phyloP scores from a whole-genome alignment of 2,113 vertebrate genomes.

The Catharus bicknelli region DNA sequence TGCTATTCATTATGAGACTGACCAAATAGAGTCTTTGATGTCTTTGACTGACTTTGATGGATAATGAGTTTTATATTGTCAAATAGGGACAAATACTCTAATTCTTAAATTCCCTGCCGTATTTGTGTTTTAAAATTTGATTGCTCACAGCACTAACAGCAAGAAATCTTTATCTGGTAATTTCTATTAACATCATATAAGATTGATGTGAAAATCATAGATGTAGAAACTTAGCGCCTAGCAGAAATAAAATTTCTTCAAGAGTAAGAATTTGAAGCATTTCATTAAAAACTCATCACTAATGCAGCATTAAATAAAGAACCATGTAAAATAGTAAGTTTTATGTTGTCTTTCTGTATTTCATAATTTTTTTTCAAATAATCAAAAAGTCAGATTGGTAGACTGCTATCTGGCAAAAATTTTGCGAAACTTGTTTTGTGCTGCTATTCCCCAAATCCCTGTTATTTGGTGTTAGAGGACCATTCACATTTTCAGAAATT shows the following conservation, averaged over 20 bases:
- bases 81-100: neutral
- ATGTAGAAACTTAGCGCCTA: neutral
- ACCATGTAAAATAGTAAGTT: neutral
- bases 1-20: constrained; percentile 8
- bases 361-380: neutral
- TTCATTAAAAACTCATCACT: neutral
- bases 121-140: neutral
- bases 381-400: neutral
- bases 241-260: neutral
- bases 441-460: constrained; percentile 1
- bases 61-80: neutral
- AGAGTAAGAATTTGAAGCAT: neutral
- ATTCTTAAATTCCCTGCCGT: neutral
- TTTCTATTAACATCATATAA: neutral
- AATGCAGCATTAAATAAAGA: neutral
- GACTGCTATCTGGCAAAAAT: neutral
- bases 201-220: neutral
- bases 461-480: neutral
- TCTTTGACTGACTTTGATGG: neutral
- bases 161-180: neutral
- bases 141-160: neutral
- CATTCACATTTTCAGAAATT: constrained; percentile 36
- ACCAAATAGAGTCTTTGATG: neutral
- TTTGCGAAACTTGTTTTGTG: constrained; percentile 2
- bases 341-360: neutral